These are phyloP conservation scores for Oncorhynchus nerka DNA, from an alignment of 2,113 vertebrate genomes.

Conservation along the genomic window DNA sequence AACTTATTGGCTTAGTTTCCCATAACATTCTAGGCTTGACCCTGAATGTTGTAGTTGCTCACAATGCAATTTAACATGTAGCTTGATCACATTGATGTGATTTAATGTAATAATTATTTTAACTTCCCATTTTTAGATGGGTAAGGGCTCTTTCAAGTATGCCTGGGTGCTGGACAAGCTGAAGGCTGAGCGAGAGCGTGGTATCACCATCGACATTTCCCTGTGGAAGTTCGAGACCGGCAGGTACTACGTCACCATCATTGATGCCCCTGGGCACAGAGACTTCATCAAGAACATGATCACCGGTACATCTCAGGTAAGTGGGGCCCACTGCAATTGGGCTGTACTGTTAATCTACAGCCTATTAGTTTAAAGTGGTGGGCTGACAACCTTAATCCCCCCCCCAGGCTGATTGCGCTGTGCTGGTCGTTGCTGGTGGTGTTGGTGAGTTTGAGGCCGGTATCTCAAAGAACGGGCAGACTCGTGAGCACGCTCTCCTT, in stretches of 20 bases:
- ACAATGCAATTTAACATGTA: too few species aligned
- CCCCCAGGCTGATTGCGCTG: slow-evolving; percentile 62
- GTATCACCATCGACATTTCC: slow-evolving; percentile 82
- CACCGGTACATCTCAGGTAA: slow-evolving; percentile 79
- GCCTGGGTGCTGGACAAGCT: slow-evolving; percentile 84
- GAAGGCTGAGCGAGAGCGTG: slow-evolving; percentile 80
- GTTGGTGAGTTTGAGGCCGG: slow-evolving; percentile 66
- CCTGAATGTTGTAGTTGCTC: too few species aligned
- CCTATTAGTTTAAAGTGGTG: accelerated
- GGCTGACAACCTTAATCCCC: too few species aligned
- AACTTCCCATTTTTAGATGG: slow-evolving; percentile 65
- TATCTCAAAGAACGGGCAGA: slow-evolving; percentile 66
- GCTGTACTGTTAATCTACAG: neutral
- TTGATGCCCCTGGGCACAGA: slow-evolving; percentile 79
- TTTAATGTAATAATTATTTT: neutral
- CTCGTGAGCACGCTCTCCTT: slow-evolving; percentile 64
- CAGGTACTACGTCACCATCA: slow-evolving; percentile 80
- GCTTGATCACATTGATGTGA: neutral
- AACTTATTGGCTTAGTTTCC: too few species aligned
- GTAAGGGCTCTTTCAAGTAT: slow-evolving; percentile 84
- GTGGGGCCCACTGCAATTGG: neutral
- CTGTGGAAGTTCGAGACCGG: slow-evolving; percentile 83
- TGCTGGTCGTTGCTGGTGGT: slow-evolving; percentile 63
- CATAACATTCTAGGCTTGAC: too few species aligned
- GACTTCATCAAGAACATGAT: slow-evolving; percentile 89